Percentiles rank a stretch among this genome's conserved stretches.
Conservation (phyloP, 1,140 invertebrate genomes). For the Procambarus clarkii region DNA sequence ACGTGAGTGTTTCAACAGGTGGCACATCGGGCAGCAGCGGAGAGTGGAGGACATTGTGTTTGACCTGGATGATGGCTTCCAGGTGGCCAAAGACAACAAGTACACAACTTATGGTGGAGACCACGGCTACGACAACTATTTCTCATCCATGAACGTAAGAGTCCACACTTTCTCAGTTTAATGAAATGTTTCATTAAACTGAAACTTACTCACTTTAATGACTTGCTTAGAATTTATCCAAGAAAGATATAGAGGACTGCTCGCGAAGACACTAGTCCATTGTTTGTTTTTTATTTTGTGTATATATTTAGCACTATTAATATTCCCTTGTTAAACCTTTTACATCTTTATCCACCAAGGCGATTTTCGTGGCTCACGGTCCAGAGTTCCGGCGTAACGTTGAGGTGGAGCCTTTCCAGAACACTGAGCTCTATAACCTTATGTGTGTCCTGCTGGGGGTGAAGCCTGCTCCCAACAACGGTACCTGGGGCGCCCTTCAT, state of each 20-base stretch:
- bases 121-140: conserved; percentile 64
- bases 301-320: too few species aligned
- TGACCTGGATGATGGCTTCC: conserved; percentile 51
- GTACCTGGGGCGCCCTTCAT: conserved; percentile 72
- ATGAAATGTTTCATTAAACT: too few species aligned
- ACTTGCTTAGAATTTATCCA: too few species aligned
- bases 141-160: conserved; percentile 54
- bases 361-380: conserved; percentile 77
- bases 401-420: conserved; percentile 74
- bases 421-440: conserved; percentile 77
- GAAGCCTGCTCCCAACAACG: conserved; percentile 76
- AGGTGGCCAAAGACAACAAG: conserved; percentile 21
- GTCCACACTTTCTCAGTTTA: too few species aligned
- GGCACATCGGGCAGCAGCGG: conserved; percentile 49
- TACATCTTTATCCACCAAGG: conserved; percentile 36
- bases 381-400: conserved; percentile 74
- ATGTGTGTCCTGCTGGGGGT: conserved; percentile 77
- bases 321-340: too few species aligned
- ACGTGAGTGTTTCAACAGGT: not conserved
- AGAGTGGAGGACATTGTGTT: conserved; percentile 54
- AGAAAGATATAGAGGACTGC: too few species aligned
- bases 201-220: too few species aligned
- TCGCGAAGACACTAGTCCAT: too few species aligned
- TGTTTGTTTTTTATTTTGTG: too few species aligned
- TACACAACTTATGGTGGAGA: conserved; percentile 49